These are phyloP conservation scores for Pseudorectes ferrugineus DNA, from an alignment of 2,113 vertebrate genomes.

Conservation along the genomic window DNA sequence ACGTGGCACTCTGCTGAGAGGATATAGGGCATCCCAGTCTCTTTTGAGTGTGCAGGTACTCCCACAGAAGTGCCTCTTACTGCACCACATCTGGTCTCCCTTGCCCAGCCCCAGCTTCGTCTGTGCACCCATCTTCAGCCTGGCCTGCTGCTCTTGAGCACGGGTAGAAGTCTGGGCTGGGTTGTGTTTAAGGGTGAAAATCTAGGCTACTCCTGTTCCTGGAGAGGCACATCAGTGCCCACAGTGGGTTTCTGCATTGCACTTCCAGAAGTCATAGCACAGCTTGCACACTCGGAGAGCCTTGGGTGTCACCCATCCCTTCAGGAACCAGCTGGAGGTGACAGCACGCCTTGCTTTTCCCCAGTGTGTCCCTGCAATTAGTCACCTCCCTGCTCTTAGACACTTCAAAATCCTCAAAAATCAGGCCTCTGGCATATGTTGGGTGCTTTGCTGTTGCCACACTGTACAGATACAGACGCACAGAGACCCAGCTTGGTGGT, in stretches of 20 bases:
- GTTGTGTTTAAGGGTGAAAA: background rate
- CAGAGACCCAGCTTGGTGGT: background rate
- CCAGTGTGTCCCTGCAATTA: background rate
- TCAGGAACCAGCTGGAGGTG: background rate
- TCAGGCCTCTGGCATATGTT: background rate
- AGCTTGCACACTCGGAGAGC: background rate
- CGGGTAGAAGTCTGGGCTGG: rapidly evolving
- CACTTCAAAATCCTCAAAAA: background rate
- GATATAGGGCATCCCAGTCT: background rate
- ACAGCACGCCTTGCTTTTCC: rapidly evolving
- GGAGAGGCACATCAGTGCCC: background rate
- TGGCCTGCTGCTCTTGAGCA: background rate
- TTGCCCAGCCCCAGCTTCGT: background rate
- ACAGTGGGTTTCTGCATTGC: background rate
- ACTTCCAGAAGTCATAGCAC: background rate
- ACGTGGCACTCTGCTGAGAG: background rate
- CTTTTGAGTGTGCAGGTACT: background rate
- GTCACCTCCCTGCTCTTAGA: background rate
- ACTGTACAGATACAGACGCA: background rate
- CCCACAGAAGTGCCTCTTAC: background rate
- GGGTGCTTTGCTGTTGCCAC: background rate
- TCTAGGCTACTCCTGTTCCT: background rate
- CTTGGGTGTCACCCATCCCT: background rate
- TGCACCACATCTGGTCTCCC: rapidly evolving
- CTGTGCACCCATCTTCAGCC: background rate